A percentile compares a stretch with the other conserved stretches of the same genome.
Conservation (phyloP, 2,113 vertebrate species). For the Phoxinus phoxinus region DNA sequence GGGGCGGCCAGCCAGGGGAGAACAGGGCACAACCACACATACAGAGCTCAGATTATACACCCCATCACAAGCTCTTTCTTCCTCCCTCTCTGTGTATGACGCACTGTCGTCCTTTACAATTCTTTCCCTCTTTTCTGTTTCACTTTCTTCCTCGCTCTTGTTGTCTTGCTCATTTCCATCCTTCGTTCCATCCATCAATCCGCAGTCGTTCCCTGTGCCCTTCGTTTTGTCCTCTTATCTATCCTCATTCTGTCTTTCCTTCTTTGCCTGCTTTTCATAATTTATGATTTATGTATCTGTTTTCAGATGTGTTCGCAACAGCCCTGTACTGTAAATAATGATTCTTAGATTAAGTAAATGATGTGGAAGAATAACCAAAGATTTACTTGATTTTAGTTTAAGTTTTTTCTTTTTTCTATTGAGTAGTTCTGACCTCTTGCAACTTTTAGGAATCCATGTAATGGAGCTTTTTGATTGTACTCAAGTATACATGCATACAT, state of each 20-base stretch:
- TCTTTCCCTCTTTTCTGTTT: constrained; percentile 1
- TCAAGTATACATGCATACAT: too few species aligned
- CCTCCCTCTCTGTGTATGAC: constrained; percentile 38
- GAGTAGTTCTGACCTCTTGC: background rate
- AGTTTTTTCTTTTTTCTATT: background rate
- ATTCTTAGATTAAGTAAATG: background rate
- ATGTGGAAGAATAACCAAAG: background rate
- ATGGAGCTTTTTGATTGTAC: too few species aligned
- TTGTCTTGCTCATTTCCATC: constrained; percentile 9
- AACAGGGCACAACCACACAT: constrained; percentile 82
- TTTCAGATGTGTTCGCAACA: background rate
- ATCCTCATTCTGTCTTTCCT: constrained; percentile 11
- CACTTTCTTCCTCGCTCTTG: background rate
- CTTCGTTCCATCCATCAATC: background rate
- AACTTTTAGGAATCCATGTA: background rate
- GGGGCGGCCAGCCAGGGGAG: constrained; percentile 79
- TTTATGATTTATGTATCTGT: background rate
- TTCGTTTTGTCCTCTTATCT: constrained; percentile 27
- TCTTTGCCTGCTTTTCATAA: background rate
- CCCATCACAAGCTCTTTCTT: constrained; percentile 34
- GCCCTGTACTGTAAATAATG: background rate
- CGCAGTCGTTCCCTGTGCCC: background rate
- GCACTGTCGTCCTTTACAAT: constrained; percentile 20
- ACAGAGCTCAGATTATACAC: constrained; percentile 82
- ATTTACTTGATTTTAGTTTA: background rate